These are phyloP conservation scores for Diacarnus erythraeanus DNA, from an alignment of 37 sponge, comb jelly and placozoan species.

Conservation along the genomic window DNA sequence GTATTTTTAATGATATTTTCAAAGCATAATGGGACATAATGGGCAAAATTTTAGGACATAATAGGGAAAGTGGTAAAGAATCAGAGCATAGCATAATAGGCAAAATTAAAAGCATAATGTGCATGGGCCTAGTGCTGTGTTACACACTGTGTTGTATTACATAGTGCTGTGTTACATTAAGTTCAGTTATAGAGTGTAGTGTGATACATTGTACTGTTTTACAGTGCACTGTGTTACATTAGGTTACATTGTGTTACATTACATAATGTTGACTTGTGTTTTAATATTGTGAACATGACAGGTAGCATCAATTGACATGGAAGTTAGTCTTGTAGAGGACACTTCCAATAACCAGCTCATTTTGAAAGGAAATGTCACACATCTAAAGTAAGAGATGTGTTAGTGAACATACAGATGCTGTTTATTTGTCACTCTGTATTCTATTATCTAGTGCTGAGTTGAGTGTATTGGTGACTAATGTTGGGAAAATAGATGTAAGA, in stretches of 20 bases:
- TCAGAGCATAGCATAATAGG: no score
- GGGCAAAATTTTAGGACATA: no score
- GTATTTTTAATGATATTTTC: no score
- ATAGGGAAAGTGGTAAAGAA: no score
- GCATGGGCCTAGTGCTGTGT: not conserved
- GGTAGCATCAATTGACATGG: not conserved
- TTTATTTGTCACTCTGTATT: no score
- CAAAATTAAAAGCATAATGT: no score
- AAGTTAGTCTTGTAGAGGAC: not conserved
- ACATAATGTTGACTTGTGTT: not conserved
- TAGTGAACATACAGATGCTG: not conserved
- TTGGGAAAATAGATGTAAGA: not conserved
- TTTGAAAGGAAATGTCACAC: not conserved
- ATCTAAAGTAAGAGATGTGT: not conserved
- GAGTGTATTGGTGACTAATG: not conserved
- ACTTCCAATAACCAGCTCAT: not conserved
- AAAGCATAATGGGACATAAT: no score
- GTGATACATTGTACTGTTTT: not conserved
- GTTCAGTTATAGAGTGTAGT: not conserved
- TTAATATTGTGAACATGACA: not conserved
- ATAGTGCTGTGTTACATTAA: not conserved
- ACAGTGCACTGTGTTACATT: not conserved
- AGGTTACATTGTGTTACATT: not conserved
- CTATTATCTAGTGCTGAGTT: not conserved
- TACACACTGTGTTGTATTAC: not conserved